These are phyloP conservation scores for Melanerpes formicivorus DNA, from an alignment of 2,113 vertebrate genomes.

Conservation along the genomic window DNA sequence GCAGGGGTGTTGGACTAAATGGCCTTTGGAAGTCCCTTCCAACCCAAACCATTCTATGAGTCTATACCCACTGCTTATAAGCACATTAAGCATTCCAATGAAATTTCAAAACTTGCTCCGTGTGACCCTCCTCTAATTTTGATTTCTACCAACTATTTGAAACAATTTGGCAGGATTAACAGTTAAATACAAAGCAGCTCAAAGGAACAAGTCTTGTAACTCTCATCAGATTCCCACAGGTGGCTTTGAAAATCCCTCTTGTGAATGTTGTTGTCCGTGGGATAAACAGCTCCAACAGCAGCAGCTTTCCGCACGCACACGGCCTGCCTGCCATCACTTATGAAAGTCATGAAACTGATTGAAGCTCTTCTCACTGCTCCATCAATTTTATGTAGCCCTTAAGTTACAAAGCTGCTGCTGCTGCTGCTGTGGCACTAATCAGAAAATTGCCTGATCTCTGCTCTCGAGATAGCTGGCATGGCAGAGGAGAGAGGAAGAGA, in stretches of 20 bases:
- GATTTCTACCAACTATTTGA: conserved; percentile 1
- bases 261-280: neutral
- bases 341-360: conserved; percentile 52
- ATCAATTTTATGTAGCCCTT: conserved; percentile 42
- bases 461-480: neutral
- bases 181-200: neutral
- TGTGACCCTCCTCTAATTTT: neutral
- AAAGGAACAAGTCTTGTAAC: neutral
- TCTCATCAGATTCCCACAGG: neutral
- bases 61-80: neutral
- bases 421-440: neutral
- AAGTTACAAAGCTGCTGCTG: conserved; percentile 17
- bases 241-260: conserved; percentile 9
- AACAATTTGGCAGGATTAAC: neutral
- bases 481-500: conserved; percentile 16
- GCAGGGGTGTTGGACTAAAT: too few relatives aligned
- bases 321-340: conserved; percentile 39
- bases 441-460: neutral
- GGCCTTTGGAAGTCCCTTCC: too few relatives aligned
- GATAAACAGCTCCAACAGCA: conserved; percentile 2
- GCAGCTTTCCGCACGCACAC: neutral
- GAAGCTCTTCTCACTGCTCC: conserved; percentile 36
- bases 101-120: neutral
- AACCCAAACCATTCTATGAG: too few relatives aligned
- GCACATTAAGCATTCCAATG: neutral